A percentile compares a stretch with the other conserved stretches of the same genome.
phyloP scores from a whole-genome alignment of 1,140 invertebrate genomes.

The Dysdera silvatica region DNA sequence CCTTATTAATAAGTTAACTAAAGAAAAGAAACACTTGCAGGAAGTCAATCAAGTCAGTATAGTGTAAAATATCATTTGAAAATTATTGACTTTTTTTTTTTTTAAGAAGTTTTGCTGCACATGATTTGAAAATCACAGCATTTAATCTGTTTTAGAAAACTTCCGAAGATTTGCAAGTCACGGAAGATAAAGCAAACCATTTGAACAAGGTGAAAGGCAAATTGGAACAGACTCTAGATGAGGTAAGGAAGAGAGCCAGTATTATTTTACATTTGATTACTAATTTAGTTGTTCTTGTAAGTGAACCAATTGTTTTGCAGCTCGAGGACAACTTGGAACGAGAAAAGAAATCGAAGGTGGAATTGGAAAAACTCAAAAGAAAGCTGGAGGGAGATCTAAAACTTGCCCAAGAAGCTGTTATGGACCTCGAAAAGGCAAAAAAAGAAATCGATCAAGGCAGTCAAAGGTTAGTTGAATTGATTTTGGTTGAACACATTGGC shows the following conservation, averaged over 20 bases:
- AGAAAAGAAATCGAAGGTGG: constrained; percentile 95
- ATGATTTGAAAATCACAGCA: neutral
- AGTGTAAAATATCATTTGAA: neutral
- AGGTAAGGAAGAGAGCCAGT: too few species aligned
- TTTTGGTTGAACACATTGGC: too few species aligned
- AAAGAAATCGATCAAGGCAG: constrained; percentile 95
- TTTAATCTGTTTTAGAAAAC: constrained; percentile 57
- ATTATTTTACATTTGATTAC: too few species aligned
- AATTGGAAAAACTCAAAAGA: constrained; percentile 95
- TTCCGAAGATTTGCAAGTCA: constrained; percentile 87
- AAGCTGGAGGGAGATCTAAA: constrained; percentile 93
- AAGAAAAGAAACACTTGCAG: constrained; percentile 95
- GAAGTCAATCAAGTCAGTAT: constrained; percentile 61
- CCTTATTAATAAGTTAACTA: constrained; percentile 97
- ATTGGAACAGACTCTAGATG: constrained; percentile 94
- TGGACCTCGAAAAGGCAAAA: constrained; percentile 94
- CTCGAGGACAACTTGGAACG: constrained; percentile 94
- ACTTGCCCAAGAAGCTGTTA: constrained; percentile 93
- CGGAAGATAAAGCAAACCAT: constrained; percentile 99
- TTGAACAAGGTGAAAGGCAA: constrained; percentile 98
- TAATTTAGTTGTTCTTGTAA: too few species aligned
- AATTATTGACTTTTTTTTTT: neutral
- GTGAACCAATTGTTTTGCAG: constrained; percentile 26
- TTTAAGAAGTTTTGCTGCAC: neutral
- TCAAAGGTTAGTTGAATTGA: too few species aligned